A percentile compares a stretch with the other conserved stretches of the same genome.
phyloP scores from a whole-genome alignment of 2,113 vertebrate species.

The Eublepharis macularius region DNA sequence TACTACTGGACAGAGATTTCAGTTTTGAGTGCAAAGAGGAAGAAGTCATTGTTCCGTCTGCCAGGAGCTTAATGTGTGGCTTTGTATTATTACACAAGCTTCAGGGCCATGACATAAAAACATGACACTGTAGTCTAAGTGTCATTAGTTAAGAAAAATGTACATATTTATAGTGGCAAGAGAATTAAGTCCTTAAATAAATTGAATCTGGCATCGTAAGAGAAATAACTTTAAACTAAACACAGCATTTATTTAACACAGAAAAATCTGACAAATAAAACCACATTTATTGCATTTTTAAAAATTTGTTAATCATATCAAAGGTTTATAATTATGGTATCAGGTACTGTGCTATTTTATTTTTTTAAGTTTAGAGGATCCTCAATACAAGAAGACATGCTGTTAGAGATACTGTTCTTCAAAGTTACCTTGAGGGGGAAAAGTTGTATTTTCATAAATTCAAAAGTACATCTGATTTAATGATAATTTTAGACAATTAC shows the following conservation, averaged over 20 bases:
- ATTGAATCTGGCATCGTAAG: not conserved
- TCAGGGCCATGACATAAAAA: slow-evolving; percentile 11
- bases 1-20: slow-evolving; percentile 45
- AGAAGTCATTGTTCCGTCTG: slow-evolving; percentile 47
- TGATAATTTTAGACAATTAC: not conserved
- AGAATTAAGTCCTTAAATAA: not conserved
- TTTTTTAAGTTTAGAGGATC: not conserved
- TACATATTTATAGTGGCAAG: not conserved
- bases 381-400: not conserved
- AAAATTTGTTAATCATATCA: not conserved
- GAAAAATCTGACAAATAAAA: not conserved
- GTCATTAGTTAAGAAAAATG: not conserved
- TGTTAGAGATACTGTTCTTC: not conserved
- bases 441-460: not conserved
- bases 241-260: not conserved
- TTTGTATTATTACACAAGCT: slow-evolving; percentile 25
- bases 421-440: not conserved
- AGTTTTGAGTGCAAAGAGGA: slow-evolving; percentile 29
- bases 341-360: not conserved
- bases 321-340: not conserved
- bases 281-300: not conserved
- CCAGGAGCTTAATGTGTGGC: not conserved
- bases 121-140: not conserved
- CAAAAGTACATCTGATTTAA: not conserved
- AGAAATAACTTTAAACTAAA: not conserved